Evolutionary conservation across 2,888 invertebrate species (phyloP).

Genomic region (Troides aeacus): DNA sequence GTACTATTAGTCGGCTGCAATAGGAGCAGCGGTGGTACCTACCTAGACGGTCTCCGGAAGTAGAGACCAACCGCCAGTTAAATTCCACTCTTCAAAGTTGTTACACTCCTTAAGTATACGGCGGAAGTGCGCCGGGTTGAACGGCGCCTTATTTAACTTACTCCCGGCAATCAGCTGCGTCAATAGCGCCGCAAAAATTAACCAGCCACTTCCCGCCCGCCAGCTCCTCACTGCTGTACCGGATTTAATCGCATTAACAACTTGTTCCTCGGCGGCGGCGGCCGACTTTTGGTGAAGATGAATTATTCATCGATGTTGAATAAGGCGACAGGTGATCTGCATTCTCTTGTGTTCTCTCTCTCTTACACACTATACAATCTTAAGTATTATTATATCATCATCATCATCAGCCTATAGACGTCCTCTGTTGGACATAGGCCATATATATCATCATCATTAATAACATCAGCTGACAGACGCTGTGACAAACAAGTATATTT

Average conservation of each 20-base stretch:
- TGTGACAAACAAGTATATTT: too few relatives aligned
- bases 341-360: constrained; percentile 21
- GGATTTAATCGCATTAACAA: constrained; percentile 45
- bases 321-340: constrained; percentile 41
- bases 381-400: too few relatives aligned
- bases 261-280: constrained; percentile 27
- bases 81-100: too few relatives aligned
- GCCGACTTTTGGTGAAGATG: constrained; percentile 31
- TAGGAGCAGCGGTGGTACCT: too few relatives aligned
- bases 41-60: too few relatives aligned
- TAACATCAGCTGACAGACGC: too few relatives aligned
- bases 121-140: not conserved
- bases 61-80: too few relatives aligned
- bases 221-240: constrained; percentile 38
- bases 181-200: constrained; percentile 20
- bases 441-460: too few relatives aligned
- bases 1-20: too few relatives aligned
- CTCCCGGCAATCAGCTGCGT: constrained; percentile 17
- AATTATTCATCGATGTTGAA: constrained; percentile 44
- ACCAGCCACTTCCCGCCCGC: constrained; percentile 27
- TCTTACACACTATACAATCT: not conserved
- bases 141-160: constrained; percentile 10
- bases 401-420: too few relatives aligned
- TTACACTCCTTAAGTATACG: too few relatives aligned
- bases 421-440: too few relatives aligned